A percentile compares a stretch with the other conserved stretches of the same genome.
phyloP scores from a whole-genome alignment of 2,888 invertebrate species.

The Carpatolechia fugitivella region DNA sequence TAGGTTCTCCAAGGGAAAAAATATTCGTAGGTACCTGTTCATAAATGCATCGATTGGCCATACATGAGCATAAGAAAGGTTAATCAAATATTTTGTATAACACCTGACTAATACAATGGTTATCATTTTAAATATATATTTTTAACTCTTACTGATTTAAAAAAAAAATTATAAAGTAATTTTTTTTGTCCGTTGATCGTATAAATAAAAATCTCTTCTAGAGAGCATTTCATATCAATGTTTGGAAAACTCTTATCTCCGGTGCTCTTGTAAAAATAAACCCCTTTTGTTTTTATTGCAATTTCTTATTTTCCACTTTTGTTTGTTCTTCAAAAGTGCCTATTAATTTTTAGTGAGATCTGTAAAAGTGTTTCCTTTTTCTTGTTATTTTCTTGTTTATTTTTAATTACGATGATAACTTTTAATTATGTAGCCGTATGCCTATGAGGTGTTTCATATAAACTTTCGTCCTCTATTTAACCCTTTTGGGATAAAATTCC shows the following conservation, averaged over 20 bases:
- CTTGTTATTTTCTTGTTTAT: constrained; percentile 18
- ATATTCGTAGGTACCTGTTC: too few relatives aligned
- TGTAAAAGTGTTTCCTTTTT: constrained; percentile 23
- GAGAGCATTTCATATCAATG: neutral
- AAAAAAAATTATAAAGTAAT: too few relatives aligned
- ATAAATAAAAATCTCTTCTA: neutral
- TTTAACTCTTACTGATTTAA: neutral
- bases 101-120: too few relatives aligned
- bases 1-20: too few relatives aligned
- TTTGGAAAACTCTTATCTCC: constrained; percentile 35
- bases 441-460: neutral
- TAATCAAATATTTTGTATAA: too few relatives aligned
- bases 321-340: constrained; percentile 41
- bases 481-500: too few relatives aligned
- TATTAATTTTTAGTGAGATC: constrained; percentile 35
- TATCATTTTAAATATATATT: too few relatives aligned
- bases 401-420: constrained; percentile 6
- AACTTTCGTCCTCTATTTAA: too few relatives aligned
- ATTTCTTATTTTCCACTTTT: constrained; percentile 37
- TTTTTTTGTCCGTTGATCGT: too few relatives aligned
- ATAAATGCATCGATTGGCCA: neutral
- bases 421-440: too few relatives aligned
- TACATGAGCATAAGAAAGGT: too few relatives aligned
- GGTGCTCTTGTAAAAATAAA: constrained; percentile 42
- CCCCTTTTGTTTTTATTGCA: constrained; percentile 47